Evolutionary conservation across 2,888 invertebrate species (phyloP).

Genomic region (Serripes groenlandicus): DNA sequence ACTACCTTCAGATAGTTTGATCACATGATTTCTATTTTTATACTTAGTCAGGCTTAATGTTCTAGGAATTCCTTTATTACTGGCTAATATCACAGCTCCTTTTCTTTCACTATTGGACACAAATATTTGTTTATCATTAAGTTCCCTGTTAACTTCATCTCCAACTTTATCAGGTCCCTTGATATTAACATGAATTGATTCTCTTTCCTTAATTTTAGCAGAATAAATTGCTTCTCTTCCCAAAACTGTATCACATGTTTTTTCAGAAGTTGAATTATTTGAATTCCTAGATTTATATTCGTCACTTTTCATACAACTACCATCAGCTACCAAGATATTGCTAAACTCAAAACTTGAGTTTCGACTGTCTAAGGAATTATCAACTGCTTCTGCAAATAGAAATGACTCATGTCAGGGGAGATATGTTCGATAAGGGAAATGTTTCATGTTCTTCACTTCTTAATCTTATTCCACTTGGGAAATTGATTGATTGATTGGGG

Average conservation of each 20-base stretch:
- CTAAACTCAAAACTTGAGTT: not conserved
- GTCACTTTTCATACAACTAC: too few relatives aligned
- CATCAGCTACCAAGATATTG: too few relatives aligned
- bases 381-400: not conserved
- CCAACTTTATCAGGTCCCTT: too few relatives aligned
- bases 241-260: too few relatives aligned
- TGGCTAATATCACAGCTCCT: not conserved
- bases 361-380: not conserved
- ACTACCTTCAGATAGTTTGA: conserved; percentile 5
- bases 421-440: too few relatives aligned
- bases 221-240: too few relatives aligned
- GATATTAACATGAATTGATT: too few relatives aligned
- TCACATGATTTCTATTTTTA: not conserved
- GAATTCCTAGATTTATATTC: too few relatives aligned
- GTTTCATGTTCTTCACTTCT: too few relatives aligned
- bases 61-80: not conserved
- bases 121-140: not conserved
- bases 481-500: not conserved
- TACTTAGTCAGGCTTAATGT: conserved; percentile 12
- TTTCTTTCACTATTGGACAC: not conserved
- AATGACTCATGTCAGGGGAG: too few relatives aligned
- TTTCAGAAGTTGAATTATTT: too few relatives aligned
- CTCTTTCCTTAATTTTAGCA: too few relatives aligned
- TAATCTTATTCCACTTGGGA: not conserved
- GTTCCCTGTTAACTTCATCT: not conserved